Evolutionary conservation across 2,888 invertebrate genomes (phyloP).

Genomic region (Oligia latruncula): DNA sequence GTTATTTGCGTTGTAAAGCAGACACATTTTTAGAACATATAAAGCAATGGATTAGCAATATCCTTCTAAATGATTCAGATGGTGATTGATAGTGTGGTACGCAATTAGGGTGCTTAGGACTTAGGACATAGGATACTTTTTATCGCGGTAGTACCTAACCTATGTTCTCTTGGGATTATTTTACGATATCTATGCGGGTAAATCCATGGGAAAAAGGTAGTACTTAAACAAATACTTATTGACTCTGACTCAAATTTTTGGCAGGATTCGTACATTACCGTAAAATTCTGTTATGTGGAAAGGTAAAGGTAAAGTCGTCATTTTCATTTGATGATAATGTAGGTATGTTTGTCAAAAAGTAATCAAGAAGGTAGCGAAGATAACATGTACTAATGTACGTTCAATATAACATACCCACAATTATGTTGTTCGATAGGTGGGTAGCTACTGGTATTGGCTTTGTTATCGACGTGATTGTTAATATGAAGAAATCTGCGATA

Average conservation of each 20-base stretch:
- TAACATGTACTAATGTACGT: no score
- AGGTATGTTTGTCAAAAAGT: no score
- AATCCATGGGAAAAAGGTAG: not conserved
- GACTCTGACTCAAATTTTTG: conserved; percentile 23
- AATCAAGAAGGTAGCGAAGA: no score
- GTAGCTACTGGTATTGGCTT: conserved; percentile 3
- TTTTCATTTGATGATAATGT: no score
- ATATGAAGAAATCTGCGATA: conserved; percentile 10
- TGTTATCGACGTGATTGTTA: conserved; percentile 4
- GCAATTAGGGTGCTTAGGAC: not conserved
- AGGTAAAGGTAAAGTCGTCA: no score
- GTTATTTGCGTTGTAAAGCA: not conserved
- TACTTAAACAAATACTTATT: conserved; percentile 29
- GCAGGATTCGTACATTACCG: conserved; percentile 13
- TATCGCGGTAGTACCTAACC: not conserved
- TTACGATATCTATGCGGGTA: not conserved
- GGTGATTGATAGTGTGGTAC: not conserved
- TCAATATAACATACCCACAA: not conserved
- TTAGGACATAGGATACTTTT: not conserved
- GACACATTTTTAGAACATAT: not conserved
- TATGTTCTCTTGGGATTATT: not conserved
- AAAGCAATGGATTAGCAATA: not conserved
- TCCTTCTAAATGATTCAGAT: not conserved
- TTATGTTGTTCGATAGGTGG: not conserved
- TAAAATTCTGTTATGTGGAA: not conserved